Conservation (phyloP, 2,113 vertebrate genomes). For the Malaclemys terrapin region DNA sequence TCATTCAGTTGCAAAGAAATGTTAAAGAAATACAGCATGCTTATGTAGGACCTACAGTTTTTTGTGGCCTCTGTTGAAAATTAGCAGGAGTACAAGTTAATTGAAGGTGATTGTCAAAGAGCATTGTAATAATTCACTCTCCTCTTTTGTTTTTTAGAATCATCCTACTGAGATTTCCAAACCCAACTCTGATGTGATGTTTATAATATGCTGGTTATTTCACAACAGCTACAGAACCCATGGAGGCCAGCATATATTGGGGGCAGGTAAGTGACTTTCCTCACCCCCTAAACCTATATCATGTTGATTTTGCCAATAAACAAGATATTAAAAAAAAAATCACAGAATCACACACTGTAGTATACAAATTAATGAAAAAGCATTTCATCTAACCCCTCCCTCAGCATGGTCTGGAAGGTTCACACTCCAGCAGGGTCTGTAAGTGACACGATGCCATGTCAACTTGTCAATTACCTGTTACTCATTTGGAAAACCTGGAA, state of each 20-base stretch:
- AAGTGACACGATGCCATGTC: neutral
- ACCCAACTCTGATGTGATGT: neutral
- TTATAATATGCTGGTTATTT: slow-evolving; percentile 49
- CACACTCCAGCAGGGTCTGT: neutral
- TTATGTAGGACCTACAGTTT: neutral
- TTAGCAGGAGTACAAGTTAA: neutral
- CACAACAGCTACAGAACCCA: slow-evolving; percentile 31
- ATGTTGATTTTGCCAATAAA: neutral
- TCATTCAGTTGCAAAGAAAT: slow-evolving; percentile 17
- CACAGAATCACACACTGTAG: neutral
- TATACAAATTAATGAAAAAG: no score
- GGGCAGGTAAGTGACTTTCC: neutral
- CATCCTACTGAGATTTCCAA: slow-evolving; percentile 21
- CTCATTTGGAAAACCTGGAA: neutral
- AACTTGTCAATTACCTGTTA: neutral
- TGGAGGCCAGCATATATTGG: neutral
- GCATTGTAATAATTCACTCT: neutral
- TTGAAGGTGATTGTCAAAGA: neutral
- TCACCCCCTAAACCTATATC: neutral
- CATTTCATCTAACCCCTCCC: neutral
- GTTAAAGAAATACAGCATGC: slow-evolving; percentile 38
- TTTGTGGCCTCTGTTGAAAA: neutral
- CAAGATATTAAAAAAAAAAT: neutral
- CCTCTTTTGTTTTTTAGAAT: neutral
- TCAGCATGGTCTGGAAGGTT: neutral